These are phyloP conservation scores for Macrocentrus cingulum DNA, from an alignment of 1,140 invertebrate species.

Conservation along the genomic window DNA sequence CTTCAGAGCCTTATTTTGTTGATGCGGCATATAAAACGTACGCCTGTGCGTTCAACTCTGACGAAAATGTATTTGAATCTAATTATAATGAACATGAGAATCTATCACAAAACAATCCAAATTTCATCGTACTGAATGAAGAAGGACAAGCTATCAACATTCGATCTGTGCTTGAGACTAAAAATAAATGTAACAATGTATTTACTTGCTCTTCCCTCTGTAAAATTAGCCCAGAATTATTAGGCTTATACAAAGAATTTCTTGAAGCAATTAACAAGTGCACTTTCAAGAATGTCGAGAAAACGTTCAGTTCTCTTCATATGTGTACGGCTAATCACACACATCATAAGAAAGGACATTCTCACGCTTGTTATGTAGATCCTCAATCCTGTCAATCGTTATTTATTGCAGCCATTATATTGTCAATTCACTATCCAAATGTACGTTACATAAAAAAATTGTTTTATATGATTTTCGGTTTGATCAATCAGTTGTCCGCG, in stretches of 20 bases:
- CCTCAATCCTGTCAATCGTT: slow-evolving; percentile 3
- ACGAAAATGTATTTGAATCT: not conserved
- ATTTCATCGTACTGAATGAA: not conserved
- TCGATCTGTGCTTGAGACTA: not conserved
- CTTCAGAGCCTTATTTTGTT: slow-evolving; percentile 3
- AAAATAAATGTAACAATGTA: not conserved
- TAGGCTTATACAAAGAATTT: not conserved
- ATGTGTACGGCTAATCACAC: not conserved
- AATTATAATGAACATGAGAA: not conserved
- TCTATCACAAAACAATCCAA: not conserved
- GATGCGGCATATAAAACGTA: slow-evolving; percentile 7
- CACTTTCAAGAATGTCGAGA: not conserved
- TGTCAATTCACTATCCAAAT: slow-evolving; percentile 25
- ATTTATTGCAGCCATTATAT: slow-evolving; percentile 5
- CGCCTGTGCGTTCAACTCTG: not conserved
- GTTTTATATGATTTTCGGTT: slow-evolving; percentile 12
- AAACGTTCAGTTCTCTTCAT: not conserved
- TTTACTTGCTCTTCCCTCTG: slow-evolving; percentile 3
- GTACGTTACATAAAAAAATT: slow-evolving; percentile 25
- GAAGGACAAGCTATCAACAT: not conserved
- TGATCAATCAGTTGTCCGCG: not conserved
- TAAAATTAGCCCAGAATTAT: not conserved
- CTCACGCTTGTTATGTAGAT: not conserved
- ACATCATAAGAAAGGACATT: slow-evolving; percentile 3
- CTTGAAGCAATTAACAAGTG: not conserved